Conservation (phyloP, 2,797 vertebrate genomes). For the Clarias fuscus region DNA sequence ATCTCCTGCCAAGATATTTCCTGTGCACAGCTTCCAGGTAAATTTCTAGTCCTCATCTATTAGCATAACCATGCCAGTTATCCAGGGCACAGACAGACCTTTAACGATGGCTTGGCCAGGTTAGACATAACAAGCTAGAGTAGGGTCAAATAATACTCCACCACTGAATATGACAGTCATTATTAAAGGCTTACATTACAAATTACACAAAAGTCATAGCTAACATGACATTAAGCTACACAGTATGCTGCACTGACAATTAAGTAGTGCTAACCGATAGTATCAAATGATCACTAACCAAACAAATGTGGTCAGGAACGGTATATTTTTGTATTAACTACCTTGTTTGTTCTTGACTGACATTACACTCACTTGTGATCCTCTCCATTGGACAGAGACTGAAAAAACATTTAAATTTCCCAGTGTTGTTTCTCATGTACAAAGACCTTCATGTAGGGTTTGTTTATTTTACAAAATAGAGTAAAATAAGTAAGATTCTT, state of each 20-base stretch:
- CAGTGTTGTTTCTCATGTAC: neutral
- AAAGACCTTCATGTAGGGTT: neutral
- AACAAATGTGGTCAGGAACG: neutral
- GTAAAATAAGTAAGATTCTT: neutral
- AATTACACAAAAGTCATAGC: neutral
- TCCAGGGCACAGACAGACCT: neutral
- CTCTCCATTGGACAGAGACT: neutral
- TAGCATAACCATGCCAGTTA: too few relatives aligned
- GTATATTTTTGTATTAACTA: neutral
- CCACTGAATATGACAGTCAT: neutral
- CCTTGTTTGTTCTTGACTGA: neutral
- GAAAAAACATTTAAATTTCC: neutral
- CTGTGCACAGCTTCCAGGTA: constrained; percentile 78
- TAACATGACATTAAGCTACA: neutral
- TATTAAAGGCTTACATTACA: neutral
- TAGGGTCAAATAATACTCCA: neutral
- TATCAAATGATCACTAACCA: neutral
- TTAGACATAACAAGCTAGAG: neutral
- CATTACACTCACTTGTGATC: neutral
- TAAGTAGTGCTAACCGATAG: neutral
- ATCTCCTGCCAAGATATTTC: constrained; percentile 61
- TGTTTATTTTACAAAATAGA: neutral
- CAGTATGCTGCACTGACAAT: neutral
- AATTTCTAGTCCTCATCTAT: neutral
- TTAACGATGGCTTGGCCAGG: neutral